Percentiles rank a stretch among this genome's conserved stretches.
Conservation (phyloP, 1,140 invertebrate genomes). For the Rhyzopertha dominica region DNA sequence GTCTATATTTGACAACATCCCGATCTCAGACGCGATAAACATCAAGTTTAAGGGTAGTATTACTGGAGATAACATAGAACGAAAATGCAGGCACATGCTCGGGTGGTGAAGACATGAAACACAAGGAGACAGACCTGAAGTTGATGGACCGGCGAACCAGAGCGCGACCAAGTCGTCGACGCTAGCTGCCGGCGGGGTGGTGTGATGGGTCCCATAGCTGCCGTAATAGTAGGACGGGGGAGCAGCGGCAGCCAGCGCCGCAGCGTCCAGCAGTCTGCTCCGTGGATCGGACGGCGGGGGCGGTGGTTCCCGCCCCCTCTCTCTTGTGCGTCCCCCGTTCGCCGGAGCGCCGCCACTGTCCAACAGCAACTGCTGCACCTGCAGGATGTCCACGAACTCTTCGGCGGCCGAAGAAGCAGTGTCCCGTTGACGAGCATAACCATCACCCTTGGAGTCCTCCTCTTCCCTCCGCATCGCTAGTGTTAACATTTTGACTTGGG, state of each 20-base stretch:
- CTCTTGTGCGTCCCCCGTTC: conserved; percentile 18
- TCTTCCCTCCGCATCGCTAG: conserved; percentile 42
- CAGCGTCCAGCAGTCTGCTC: conserved; percentile 30
- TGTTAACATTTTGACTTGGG: conserved; percentile 42
- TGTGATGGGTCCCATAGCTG: conserved; percentile 45
- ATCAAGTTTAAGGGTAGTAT: no score
- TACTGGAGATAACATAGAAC: no score
- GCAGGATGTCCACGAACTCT: conserved; percentile 58
- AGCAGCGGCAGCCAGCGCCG: conserved; percentile 4
- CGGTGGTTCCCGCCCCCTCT: conserved; percentile 38
- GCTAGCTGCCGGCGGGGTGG: conserved; percentile 32
- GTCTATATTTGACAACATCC: no score
- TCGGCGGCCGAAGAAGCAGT: conserved; percentile 34
- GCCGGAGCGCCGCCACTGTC: conserved; percentile 42
- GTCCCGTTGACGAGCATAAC: conserved; percentile 24
- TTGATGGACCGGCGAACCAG: conserved; percentile 50
- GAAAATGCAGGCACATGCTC: no score
- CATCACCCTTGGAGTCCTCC: conserved; percentile 30
- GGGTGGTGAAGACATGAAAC: conserved; percentile 4
- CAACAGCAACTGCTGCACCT: conserved; percentile 55
- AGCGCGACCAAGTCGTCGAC: conserved; percentile 51
- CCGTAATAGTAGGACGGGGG: conserved; percentile 47
- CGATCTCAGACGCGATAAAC: no score
- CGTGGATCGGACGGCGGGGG: conserved; percentile 39
- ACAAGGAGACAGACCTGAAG: conserved; percentile 41